These are phyloP conservation scores for Myiozetetes cayanensis DNA, from an alignment of 2,113 vertebrate species.

Conservation along the genomic window DNA sequence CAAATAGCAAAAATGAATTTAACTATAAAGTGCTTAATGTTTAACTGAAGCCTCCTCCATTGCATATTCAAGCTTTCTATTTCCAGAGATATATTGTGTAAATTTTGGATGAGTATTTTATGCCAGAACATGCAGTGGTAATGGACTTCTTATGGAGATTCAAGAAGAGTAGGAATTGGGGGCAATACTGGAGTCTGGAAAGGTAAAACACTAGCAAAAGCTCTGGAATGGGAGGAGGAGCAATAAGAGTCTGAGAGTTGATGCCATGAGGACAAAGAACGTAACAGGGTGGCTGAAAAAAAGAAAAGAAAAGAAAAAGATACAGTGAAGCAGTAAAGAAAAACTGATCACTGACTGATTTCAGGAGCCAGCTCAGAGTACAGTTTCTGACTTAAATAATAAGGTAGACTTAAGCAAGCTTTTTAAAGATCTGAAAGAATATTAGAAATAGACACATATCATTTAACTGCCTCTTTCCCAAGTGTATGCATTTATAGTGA, in stretches of 20 bases:
- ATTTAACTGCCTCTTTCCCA: neutral
- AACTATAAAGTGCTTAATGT: neutral
- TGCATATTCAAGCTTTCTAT: neutral
- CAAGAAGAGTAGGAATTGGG: neutral
- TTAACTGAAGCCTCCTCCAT: neutral
- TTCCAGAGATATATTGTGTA: neutral
- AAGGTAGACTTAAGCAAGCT: neutral
- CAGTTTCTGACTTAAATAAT: neutral
- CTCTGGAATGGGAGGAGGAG: neutral
- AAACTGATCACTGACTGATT: neutral
- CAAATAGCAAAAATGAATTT: neutral
- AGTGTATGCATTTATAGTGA: neutral
- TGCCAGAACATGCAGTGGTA: neutral
- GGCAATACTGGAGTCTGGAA: neutral
- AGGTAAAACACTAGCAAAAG: neutral
- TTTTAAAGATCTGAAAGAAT: neutral
- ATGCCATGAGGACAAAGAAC: neutral
- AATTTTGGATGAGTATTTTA: neutral
- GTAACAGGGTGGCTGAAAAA: neutral
- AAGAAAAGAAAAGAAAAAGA: neutral
- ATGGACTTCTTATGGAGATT: neutral
- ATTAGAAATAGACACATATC: neutral
- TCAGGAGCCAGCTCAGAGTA: neutral
- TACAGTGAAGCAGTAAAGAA: neutral
- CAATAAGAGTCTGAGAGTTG: neutral